Evolutionary conservation across 2,888 invertebrate genomes (phyloP), one percentile per base, ranked within the genome.

Genomic region (Lypha dubia): DNA sequence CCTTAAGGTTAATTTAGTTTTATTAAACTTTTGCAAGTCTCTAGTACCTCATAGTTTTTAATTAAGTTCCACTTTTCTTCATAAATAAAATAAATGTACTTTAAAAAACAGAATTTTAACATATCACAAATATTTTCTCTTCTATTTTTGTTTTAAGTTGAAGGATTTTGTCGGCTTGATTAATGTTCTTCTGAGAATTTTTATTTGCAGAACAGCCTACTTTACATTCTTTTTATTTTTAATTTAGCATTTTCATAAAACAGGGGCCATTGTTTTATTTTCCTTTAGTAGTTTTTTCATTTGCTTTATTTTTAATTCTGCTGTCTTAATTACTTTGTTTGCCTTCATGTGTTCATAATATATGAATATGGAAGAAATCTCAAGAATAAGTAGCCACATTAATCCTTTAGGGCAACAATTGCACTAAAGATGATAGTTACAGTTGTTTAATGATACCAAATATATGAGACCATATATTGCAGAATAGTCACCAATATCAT

Each of bases 311-410:
- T 62, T 22, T n/a, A 7, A 56, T 67, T 53, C 22, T 68, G 32
- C 73, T 68, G 73, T 80, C 68, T 74, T 74, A 84, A 81, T 84
- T 74, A 70, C 73, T 81, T 81, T 84, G 80, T 84, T 81, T 84
- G 81, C 77, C 63, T 77, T 74, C 81, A 84, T 75, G 75, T 79
- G 51, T 79, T 74, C 73, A 73, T 38, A 79, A 65, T 49, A 20
- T 80, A 67, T 79, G 71, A 49, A 74, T 74, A 81, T 81, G 44
- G 79, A 81, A 81, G 84, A 82, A 82, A 70, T 84, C 81, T 77
- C 81, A 77, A 81, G 84, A 84, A 81, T 81, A 84, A 84, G 84
- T 84, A 84, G 84, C 84, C 84, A 22, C 17, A 58, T 81, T 84
- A 81, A 75, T 20, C 84, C 63, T 22, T 84, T 81, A 32, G 35